Conservation (phyloP, 2,888 invertebrate species). For the Agapostemon virescens region DNA sequence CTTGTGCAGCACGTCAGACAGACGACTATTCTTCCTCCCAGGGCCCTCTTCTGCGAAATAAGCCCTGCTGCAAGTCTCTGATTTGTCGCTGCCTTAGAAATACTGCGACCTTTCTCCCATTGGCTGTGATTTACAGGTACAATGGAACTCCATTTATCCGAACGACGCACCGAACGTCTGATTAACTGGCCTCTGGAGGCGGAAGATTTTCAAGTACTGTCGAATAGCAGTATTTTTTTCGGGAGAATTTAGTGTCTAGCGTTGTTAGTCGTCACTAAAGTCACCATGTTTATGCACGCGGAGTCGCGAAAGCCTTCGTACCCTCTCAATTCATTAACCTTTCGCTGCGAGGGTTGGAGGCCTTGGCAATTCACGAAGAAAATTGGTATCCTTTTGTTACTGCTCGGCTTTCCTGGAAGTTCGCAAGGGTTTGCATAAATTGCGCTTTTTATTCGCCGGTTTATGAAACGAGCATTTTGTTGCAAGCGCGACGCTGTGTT, state of each 20-base stretch:
- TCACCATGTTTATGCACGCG: neutral
- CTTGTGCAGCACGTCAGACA: conserved; percentile 37
- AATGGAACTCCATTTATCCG: conserved; percentile 10
- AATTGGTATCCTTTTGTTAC: conserved; percentile 1
- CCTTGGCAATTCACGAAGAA: neutral
- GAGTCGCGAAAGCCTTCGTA: neutral
- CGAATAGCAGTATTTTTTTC: neutral
- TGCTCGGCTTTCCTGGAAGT: neutral
- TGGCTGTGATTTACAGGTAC: conserved; percentile 29
- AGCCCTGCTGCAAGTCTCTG: conserved; percentile 28
- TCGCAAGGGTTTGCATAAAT: neutral
- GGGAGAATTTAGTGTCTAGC: neutral
- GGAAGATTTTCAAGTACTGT: neutral
- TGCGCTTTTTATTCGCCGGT: neutral
- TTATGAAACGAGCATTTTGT: neutral
- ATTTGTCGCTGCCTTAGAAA: conserved; percentile 48
- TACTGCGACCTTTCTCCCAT: conserved; percentile 28
- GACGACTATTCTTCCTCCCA: conserved; percentile 4
- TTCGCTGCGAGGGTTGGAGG: neutral
- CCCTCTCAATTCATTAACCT: conserved; percentile 10
- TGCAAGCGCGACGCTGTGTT: neutral
- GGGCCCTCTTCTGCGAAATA: conserved; percentile 27
- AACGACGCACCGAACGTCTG: neutral
- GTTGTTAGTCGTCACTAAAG: neutral
- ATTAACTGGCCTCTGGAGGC: neutral